Evolutionary conservation across 2,113 vertebrate species (phyloP).

Genomic region (Mormoops blainvillei): DNA sequence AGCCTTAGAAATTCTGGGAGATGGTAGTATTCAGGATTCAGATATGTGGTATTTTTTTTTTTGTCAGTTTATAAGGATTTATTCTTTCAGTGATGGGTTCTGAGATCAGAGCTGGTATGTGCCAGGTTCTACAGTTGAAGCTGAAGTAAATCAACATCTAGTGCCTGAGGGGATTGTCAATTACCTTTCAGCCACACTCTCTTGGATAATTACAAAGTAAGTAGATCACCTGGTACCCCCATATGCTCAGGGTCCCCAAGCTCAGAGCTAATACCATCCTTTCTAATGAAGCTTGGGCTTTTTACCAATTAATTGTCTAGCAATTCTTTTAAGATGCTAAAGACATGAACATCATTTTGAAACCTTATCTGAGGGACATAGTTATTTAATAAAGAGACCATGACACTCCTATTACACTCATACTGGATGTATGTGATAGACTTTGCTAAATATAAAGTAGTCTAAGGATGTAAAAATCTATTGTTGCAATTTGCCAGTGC

Average conservation of each 20-base stretch:
- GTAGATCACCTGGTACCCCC: slow-evolving; percentile 68
- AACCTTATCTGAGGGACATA: background rate
- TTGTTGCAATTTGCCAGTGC: slow-evolving; percentile 27
- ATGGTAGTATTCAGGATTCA: background rate
- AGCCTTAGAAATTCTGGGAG: background rate
- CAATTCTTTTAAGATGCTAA: background rate
- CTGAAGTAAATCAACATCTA: slow-evolving; percentile 25
- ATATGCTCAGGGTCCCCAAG: slow-evolving; percentile 52
- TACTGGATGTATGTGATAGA: background rate
- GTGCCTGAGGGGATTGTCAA: slow-evolving; percentile 29
- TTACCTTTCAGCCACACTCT: slow-evolving; percentile 40
- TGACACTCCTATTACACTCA: background rate
- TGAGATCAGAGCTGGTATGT: slow-evolving; percentile 9
- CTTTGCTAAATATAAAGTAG: slow-evolving; percentile 28
- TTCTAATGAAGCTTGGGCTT: slow-evolving; percentile 25
- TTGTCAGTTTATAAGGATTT: background rate
- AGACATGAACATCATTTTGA: background rate
- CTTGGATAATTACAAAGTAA: slow-evolving; percentile 63
- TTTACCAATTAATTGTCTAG: slow-evolving; percentile 45
- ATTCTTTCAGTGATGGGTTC: slow-evolving; percentile 2
- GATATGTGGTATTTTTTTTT: background rate
- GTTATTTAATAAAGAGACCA: background rate
- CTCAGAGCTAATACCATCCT: slow-evolving; percentile 30
- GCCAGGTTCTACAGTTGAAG: slow-evolving; percentile 1
- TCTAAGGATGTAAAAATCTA: background rate